Evolutionary conservation across 35 echinoderm and acorn worm genomes (phyloP), one percentile per base, ranked within the genome.

Genomic region (Diadema setosum): DNA sequence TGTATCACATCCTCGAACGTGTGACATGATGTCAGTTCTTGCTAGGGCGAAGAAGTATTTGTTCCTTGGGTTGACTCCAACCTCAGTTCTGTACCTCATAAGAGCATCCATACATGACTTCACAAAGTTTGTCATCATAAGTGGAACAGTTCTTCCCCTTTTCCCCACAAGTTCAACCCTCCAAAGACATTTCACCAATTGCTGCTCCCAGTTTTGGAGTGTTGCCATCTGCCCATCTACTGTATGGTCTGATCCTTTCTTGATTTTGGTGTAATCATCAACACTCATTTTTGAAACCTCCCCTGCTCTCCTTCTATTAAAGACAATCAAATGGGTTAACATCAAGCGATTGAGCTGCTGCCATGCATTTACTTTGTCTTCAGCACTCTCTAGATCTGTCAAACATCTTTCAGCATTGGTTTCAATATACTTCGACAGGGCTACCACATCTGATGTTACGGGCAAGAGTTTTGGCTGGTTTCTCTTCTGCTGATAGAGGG

Each of bases 111-210:
- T 80, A 17, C 35, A 34, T 18, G 75, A 80, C 26, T 80, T 80
- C 18, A 39, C 34, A 39, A 80, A 48, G 26, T 88, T 55, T 32
- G 86, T 88, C 23, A 88, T 27, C 45, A 88, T 42, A 34, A 88
- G 26, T 41, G 86, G 81, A 29, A 83, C 82, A 46, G 24, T 50
- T 21, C 86, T 42, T 5, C 69, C 45, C n/a, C 86, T 37, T 88
- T 95, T 91, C 57, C 93, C 93, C 1, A 85, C 48, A 52, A 94
- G 75, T 90, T 94, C 93, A 32, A 85, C 82, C 48, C 83, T 82
- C 67, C 81, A 82, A 18, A 93, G 46, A 25, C 36, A 33, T 15
- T 34, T 90, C 21, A 39, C 26, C n/a, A 90, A 58, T 34, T 81
- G 65, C 45, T 90, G 46, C 45, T 94, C 87, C 49, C 91, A 94